Conservation (phyloP, 1,140 invertebrate genomes). For the Hylaeus volcanicus region DNA sequence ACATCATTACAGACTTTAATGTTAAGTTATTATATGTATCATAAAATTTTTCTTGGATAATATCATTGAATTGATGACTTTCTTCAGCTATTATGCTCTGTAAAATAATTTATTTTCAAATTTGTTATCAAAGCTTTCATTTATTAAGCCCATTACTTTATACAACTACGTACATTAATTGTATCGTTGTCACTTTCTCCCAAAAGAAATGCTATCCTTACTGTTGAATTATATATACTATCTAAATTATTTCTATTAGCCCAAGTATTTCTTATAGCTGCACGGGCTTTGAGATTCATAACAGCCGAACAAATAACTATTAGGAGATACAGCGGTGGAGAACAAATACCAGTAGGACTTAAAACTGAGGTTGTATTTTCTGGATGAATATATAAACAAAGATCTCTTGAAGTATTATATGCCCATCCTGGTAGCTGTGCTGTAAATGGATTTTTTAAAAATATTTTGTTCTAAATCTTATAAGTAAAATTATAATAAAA, state of each 20-base stretch:
- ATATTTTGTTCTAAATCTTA: conserved; percentile 6
- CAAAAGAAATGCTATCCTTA: conserved; percentile 82
- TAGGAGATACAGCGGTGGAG: conserved; percentile 82
- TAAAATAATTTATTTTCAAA: conserved; percentile 16
- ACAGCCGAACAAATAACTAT: conserved; percentile 89
- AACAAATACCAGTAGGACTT: conserved; percentile 83
- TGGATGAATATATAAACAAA: conserved; percentile 86
- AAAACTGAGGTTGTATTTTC: conserved; percentile 86
- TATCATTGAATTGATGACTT: conserved; percentile 86
- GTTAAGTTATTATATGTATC: conserved; percentile 97
- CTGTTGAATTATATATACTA: conserved; percentile 72
- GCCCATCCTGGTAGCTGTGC: conserved; percentile 86
- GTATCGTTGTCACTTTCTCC: conserved; percentile 82
- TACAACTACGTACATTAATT: conserved; percentile 78
- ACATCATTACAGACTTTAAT: conserved; percentile 91
- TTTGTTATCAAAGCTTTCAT: neutral
- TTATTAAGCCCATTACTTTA: conserved; percentile 4
- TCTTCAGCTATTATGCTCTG: conserved; percentile 81
- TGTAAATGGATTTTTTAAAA: conserved; percentile 74
- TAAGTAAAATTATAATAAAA: neutral
- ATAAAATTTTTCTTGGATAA: conserved; percentile 94
- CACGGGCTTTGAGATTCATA: conserved; percentile 84
- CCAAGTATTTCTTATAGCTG: conserved; percentile 91
- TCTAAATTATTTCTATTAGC: conserved; percentile 84
- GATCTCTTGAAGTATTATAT: conserved; percentile 86